Percentiles rank a stretch among this genome's conserved stretches.
These are phyloP conservation scores for Bugula neritina DNA, from an alignment of 2,888 invertebrate species.

Conservation along the genomic window DNA sequence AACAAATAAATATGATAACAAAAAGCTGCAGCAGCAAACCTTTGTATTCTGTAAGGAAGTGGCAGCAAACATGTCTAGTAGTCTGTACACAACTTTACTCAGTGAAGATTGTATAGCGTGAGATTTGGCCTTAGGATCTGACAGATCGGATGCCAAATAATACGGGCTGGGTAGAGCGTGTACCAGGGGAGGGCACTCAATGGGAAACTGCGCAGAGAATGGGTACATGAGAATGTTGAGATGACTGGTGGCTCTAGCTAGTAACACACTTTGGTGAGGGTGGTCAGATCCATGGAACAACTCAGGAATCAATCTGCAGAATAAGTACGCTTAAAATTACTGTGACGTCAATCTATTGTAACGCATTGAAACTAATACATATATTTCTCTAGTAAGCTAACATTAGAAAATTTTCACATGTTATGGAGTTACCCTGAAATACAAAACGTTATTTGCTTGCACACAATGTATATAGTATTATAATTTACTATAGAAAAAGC, in stretches of 20 bases:
- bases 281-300: constrained; percentile 53
- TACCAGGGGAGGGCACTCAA: constrained; percentile 52
- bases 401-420: too few relatives aligned
- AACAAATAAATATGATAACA: too few relatives aligned
- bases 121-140: neutral
- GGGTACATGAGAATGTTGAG: constrained; percentile 45
- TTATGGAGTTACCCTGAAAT: too few relatives aligned
- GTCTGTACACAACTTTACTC: neutral
- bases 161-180: constrained; percentile 56
- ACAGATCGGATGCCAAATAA: constrained; percentile 29
- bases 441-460: too few relatives aligned
- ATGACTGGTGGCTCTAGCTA: constrained; percentile 56
- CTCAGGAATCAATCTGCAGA: constrained; percentile 48
- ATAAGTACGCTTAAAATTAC: constrained; percentile 27
- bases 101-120: constrained; percentile 5
- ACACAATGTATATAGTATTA: too few relatives aligned
- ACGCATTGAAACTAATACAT: too few relatives aligned
- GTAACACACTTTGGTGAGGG: constrained; percentile 58
- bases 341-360: neutral
- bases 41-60: constrained; percentile 12
- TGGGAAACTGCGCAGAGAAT: constrained; percentile 34
- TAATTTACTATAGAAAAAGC: too few relatives aligned
- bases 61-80: constrained; percentile 4
- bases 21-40: too few relatives aligned
- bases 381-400: too few relatives aligned